Evolutionary conservation across 2,797 vertebrate species (phyloP).

Genomic region (Okamejei kenojei): DNA sequence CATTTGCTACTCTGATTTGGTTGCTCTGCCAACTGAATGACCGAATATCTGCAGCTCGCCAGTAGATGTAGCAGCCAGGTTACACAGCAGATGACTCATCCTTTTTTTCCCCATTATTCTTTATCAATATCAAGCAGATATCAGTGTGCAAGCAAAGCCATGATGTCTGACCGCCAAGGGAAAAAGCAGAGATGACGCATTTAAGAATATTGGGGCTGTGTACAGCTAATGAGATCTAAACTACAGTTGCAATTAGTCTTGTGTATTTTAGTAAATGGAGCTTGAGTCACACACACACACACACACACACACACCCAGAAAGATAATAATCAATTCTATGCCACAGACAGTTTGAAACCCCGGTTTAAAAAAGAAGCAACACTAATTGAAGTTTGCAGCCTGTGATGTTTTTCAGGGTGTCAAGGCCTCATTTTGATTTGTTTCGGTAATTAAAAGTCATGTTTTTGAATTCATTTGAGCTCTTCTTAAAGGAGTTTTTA

Average conservation of each 20-base stretch:
- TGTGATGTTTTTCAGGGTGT: not conserved
- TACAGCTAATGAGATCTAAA: not conserved
- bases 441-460: not conserved
- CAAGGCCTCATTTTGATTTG: not conserved
- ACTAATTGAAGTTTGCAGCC: not conserved
- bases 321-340: not conserved
- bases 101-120: not conserved
- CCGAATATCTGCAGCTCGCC: not conserved
- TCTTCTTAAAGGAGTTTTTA: not conserved
- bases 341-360: not conserved
- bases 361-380: not conserved
- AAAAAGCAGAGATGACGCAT: not conserved
- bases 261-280: constrained; percentile 10
- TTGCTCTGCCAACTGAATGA: not conserved
- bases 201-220: not conserved
- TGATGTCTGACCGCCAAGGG: not conserved
- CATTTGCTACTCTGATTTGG: not conserved
- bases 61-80: not conserved
- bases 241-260: not conserved
- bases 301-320: not conserved
- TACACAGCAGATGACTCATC: constrained; percentile 8
- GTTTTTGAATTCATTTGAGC: not conserved
- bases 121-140: constrained; percentile 29
- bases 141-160: not conserved
- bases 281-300: not conserved